Percentiles rank a stretch among this genome's conserved stretches.
phyloP scores from a whole-genome alignment of 2,797 vertebrate species.

The Cheirogaleus major region DNA sequence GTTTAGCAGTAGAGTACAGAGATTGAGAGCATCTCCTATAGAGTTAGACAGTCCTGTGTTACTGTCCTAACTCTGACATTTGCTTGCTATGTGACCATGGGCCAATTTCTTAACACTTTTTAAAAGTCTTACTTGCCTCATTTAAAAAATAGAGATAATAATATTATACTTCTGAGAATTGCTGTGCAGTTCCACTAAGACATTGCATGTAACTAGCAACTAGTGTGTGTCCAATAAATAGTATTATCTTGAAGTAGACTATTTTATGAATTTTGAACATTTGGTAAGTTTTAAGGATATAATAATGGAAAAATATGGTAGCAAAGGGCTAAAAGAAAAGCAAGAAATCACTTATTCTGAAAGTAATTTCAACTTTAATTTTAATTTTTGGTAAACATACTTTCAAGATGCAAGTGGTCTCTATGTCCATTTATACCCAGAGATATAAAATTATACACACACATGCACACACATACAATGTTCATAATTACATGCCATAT shows the following conservation, averaged over 20 bases:
- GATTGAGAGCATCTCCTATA: background rate
- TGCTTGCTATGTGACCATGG: background rate
- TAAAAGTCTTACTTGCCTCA: background rate
- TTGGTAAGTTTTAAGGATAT: background rate
- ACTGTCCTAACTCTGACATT: background rate
- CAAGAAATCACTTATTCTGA: background rate
- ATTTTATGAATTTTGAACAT: background rate
- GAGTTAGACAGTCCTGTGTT: background rate
- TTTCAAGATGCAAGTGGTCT: background rate
- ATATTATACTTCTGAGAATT: background rate
- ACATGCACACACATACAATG: background rate
- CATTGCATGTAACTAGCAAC: background rate
- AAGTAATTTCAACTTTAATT: background rate
- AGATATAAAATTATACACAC: background rate
- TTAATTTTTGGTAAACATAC: background rate
- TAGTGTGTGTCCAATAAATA: background rate
- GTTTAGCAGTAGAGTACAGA: too few species aligned
- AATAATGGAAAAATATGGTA: background rate
- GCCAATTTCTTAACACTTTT: background rate
- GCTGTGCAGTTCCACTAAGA: background rate
- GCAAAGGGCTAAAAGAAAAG: background rate
- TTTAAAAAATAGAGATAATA: background rate
- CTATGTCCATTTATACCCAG: background rate
- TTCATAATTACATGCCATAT: background rate
- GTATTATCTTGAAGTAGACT: background rate